phyloP scores from a whole-genome alignment of 2,797 vertebrate genomes.

The Trichosurus vulpecula region DNA sequence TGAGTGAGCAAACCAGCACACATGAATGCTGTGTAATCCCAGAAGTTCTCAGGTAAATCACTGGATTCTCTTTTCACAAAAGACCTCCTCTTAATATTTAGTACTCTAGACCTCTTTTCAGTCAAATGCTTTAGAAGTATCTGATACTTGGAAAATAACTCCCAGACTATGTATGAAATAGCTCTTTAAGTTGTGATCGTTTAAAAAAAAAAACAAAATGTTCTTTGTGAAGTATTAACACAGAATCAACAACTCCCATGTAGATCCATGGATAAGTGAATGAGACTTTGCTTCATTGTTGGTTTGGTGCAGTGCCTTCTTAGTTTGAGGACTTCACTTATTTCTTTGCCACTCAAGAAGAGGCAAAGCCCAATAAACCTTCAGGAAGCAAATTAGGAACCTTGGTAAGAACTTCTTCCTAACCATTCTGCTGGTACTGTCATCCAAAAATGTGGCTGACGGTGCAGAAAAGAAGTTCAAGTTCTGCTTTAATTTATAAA shows the following conservation, averaged over 20 bases:
- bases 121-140: too few relatives aligned
- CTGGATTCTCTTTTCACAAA: too few relatives aligned
- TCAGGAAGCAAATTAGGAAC: not conserved
- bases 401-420: not conserved
- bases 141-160: too few relatives aligned
- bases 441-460: not conserved
- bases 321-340: not conserved
- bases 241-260: not conserved
- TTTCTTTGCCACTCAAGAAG: not conserved
- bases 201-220: not conserved
- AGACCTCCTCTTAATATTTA: too few relatives aligned
- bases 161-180: too few relatives aligned
- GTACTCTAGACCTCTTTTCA: too few relatives aligned
- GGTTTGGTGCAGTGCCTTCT: not conserved
- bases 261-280: not conserved
- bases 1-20: too few relatives aligned
- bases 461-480: not conserved
- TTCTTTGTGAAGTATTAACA: not conserved
- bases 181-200: not conserved
- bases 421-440: not conserved
- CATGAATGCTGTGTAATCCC: too few relatives aligned
- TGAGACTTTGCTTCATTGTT: not conserved
- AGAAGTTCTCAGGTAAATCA: too few relatives aligned
- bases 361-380: not conserved
- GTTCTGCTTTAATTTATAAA: not conserved